Base-by-base conservation (phyloP, 2,888 invertebrate genomes). In the Eristalis intricaria region DNA sequence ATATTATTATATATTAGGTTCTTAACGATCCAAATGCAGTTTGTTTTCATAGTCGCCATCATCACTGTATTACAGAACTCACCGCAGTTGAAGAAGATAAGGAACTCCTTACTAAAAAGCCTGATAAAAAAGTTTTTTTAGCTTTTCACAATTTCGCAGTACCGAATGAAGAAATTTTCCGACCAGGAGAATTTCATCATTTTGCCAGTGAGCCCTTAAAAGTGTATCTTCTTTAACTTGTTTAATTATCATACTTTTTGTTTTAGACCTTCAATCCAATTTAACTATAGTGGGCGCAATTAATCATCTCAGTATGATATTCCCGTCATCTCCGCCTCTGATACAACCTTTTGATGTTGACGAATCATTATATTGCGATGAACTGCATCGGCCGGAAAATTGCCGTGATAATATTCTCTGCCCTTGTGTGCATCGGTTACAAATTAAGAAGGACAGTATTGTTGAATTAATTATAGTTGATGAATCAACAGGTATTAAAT, bases 251-350 rank as follows among this genome's bases (percentile, higher is more conserved):
- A 61, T 26, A 26, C 3, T 60, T 38, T 63, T 26, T 43, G 60
- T 38, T 26, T 76, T 70, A 91, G 91, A 91, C 80, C 69, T 89
- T 0, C 65, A 78, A n/a, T 64, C 64, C 0, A 90, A 91, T 77
- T 7, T 89, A n/a, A 91, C 89, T 0, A 76, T 91, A n/a, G 89
- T 91, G 10, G 95, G 94, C 61, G 95, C 94, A 89, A 95, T 95
- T 23, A 96, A 97, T 91, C 96, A 97, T 71, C 95, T 96, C 23
- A 95, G 96, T 10, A 96, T 97, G 91, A 95, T 95, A 40, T 96
- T 95, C 90, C 97, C 97, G 0, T 94, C 96, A 1, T 96, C 96
- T 0, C 97, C 97, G 0, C 93, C 97, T 58, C 93, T 97, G 83
- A 96, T 97, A 1, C 97, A 97, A 91, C 90, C 89, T 11, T 84